These are phyloP conservation scores for Rhynchomys soricoides DNA, from an alignment of 2,113 vertebrate species.

Conservation along the genomic window DNA sequence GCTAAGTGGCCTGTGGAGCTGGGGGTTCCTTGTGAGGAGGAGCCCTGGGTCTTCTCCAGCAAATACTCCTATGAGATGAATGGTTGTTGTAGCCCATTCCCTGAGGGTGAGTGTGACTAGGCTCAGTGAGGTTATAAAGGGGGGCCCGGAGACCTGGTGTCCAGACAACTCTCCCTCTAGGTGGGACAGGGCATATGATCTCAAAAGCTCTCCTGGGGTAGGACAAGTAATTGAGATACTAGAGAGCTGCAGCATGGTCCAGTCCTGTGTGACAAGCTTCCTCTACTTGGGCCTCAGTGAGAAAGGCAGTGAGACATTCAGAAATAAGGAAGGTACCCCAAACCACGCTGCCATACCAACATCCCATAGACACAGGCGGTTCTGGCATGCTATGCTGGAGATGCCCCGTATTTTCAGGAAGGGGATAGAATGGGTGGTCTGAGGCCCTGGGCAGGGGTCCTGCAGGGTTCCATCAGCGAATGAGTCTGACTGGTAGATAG, in stretches of 20 bases:
- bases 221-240: background rate
- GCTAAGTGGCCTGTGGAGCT: too few species aligned
- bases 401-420: background rate
- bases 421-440: background rate
- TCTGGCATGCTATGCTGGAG: background rate
- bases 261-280: background rate
- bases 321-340: background rate
- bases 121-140: too few species aligned
- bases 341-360: background rate
- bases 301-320: background rate
- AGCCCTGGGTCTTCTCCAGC: background rate
- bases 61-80: too few species aligned
- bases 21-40: accelerated
- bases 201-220: background rate
- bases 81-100: too few species aligned
- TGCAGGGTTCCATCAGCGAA: background rate
- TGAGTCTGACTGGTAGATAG: background rate
- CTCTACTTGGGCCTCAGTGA: background rate
- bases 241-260: background rate
- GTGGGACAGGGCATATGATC: background rate
- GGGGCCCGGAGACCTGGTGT: background rate
- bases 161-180: background rate
- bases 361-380: background rate
- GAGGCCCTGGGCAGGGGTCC: background rate
- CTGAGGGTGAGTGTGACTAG: too few species aligned